These are phyloP conservation scores for Yponomeuta plumbellus DNA, from an alignment of 2,888 invertebrate genomes.

Conservation along the genomic window DNA sequence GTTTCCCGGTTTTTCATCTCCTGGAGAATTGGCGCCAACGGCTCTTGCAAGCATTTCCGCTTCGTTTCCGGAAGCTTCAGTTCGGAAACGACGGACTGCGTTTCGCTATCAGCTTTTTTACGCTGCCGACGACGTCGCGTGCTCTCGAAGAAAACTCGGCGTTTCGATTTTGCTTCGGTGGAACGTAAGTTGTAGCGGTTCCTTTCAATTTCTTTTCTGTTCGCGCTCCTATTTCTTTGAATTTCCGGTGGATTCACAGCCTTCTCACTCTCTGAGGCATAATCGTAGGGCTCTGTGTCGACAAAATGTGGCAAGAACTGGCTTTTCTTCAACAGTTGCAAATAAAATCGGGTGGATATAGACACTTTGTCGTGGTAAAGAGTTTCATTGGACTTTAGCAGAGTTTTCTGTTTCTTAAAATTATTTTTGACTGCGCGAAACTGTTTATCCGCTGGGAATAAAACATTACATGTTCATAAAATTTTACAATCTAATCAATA, in stretches of 20 bases:
- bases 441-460: slow-evolving; percentile 43
- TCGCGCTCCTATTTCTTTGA: slow-evolving; percentile 26
- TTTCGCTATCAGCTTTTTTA: slow-evolving; percentile 26
- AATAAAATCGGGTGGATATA: slow-evolving; percentile 61
- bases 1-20: slow-evolving; percentile 57
- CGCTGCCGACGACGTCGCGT: slow-evolving; percentile 38
- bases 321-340: slow-evolving; percentile 59
- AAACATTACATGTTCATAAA: no score
- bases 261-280: slow-evolving; percentile 60
- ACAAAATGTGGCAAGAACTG: slow-evolving; percentile 56
- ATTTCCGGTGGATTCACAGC: slow-evolving; percentile 38
- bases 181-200: slow-evolving; percentile 58
- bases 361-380: slow-evolving; percentile 65
- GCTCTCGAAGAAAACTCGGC: slow-evolving; percentile 47
- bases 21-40: slow-evolving; percentile 61
- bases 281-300: slow-evolving; percentile 55
- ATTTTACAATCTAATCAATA: no score
- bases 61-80: slow-evolving; percentile 26
- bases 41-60: slow-evolving; percentile 40
- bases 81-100: slow-evolving; percentile 26
- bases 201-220: slow-evolving; percentile 33
- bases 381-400: slow-evolving; percentile 58
- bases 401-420: slow-evolving; percentile 47
- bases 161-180: slow-evolving; percentile 50
- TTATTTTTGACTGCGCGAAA: slow-evolving; percentile 37